These are phyloP conservation scores for Molorchus minor DNA, from an alignment of 2,888 invertebrate genomes.

Conservation along the genomic window DNA sequence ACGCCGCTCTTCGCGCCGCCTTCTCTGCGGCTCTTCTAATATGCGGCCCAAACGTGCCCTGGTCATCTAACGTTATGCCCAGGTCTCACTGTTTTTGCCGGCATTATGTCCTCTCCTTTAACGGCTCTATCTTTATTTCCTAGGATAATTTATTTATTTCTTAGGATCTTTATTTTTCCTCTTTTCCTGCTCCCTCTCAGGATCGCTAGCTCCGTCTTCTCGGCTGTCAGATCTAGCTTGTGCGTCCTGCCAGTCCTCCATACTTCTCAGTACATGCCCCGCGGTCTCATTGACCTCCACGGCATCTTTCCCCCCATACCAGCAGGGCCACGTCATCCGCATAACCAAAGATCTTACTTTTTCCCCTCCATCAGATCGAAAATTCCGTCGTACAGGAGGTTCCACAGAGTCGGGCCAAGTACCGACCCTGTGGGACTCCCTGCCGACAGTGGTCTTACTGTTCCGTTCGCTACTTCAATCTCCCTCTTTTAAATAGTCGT, in stretches of 20 bases:
- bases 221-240: background rate
- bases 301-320: background rate
- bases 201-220: conserved; percentile 12
- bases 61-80: background rate
- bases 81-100: background rate
- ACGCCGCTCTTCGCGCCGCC: background rate
- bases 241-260: background rate
- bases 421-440: background rate
- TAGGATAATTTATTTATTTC: too few species aligned
- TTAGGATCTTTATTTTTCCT: background rate
- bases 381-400: background rate
- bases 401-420: background rate
- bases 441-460: background rate
- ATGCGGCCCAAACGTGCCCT: background rate
- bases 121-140: too few species aligned
- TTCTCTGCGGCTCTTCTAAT: background rate
- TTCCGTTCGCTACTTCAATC: background rate
- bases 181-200: conserved; percentile 1
- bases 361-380: background rate
- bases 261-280: background rate
- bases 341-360: background rate
- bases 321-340: background rate
- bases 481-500: background rate
- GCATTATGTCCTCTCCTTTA: background rate
- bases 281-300: background rate